These are phyloP conservation scores for Crotalus tigris DNA, from an alignment of 2,113 vertebrate genomes.

Conservation along the genomic window DNA sequence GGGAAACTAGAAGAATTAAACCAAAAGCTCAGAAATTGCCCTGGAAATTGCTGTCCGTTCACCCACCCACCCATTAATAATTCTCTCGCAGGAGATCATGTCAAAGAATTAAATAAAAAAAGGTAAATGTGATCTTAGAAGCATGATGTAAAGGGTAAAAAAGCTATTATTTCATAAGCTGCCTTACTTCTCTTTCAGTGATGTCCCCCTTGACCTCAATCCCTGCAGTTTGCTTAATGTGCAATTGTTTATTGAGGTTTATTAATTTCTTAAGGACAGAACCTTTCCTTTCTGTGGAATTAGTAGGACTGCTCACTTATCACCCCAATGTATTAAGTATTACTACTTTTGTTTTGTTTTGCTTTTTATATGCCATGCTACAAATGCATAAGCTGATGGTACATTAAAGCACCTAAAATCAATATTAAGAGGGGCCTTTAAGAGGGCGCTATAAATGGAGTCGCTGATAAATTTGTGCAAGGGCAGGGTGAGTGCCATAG, in stretches of 20 bases:
- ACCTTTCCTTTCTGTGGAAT: conserved; percentile 23
- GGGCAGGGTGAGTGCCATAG: conserved; percentile 41
- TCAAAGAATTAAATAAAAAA: not conserved
- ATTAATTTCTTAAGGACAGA: conserved; percentile 14
- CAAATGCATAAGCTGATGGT: conserved; percentile 40
- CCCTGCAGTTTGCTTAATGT: conserved; percentile 10
- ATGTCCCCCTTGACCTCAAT: not conserved
- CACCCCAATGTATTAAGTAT: conserved; percentile 52
- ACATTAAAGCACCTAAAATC: conserved; percentile 61
- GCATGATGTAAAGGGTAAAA: not conserved
- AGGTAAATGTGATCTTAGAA: not conserved
- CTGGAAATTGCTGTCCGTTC: not conserved
- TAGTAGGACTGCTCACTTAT: conserved; percentile 47
- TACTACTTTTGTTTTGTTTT: conserved; percentile 47
- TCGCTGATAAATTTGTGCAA: conserved; percentile 65
- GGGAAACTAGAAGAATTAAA: not conserved
- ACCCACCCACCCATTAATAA: not conserved
- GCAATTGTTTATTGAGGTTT: conserved; percentile 32
- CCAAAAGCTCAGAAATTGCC: not conserved
- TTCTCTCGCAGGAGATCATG: not conserved
- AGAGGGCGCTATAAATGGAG: conserved; percentile 67
- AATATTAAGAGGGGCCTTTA: conserved; percentile 70
- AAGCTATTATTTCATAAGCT: not conserved
- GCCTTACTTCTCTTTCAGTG: not conserved
- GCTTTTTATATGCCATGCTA: conserved; percentile 23